A percentile compares a stretch with the other conserved stretches of the same genome.
phyloP scores from a whole-genome alignment of 2,888 invertebrate genomes.

The Mesorhabditis belari region DNA sequence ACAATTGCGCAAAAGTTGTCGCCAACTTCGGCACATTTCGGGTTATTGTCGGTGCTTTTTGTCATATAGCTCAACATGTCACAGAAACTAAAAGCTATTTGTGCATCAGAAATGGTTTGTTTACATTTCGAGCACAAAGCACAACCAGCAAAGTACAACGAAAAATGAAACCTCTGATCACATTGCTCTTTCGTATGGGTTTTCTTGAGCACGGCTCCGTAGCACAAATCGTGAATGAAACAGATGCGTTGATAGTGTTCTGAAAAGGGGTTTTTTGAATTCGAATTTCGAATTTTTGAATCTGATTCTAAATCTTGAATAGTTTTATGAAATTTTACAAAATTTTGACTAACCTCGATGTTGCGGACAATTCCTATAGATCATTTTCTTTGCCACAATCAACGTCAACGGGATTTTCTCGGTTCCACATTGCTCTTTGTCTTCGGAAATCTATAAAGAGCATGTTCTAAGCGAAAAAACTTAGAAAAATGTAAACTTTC shows the following conservation, averaged over 20 bases:
- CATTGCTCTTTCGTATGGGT: neutral
- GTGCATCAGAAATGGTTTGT: neutral
- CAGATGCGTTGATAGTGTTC: neutral
- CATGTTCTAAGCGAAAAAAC: neutral
- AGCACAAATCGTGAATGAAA: neutral
- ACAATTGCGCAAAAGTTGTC: neutral
- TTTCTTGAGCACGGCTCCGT: neutral
- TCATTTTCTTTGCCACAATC: neutral
- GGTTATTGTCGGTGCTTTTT: neutral
- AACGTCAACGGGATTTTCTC: neutral
- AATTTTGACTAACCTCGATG: neutral
- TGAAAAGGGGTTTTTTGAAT: too few relatives aligned
- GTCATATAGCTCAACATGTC: neutral
- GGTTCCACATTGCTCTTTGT: neutral
- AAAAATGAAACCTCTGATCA: neutral
- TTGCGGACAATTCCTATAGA: neutral
- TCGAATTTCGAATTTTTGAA: too few relatives aligned
- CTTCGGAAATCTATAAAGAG: neutral
- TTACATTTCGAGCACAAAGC: too few relatives aligned
- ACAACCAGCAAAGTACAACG: too few relatives aligned
- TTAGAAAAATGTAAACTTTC: neutral
- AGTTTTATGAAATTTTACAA: neutral
- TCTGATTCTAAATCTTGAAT: too few relatives aligned
- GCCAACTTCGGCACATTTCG: neutral
- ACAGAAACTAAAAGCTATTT: neutral